Base-by-base conservation (phyloP, 2,797 vertebrate species). In the Platalea minor region DNA sequence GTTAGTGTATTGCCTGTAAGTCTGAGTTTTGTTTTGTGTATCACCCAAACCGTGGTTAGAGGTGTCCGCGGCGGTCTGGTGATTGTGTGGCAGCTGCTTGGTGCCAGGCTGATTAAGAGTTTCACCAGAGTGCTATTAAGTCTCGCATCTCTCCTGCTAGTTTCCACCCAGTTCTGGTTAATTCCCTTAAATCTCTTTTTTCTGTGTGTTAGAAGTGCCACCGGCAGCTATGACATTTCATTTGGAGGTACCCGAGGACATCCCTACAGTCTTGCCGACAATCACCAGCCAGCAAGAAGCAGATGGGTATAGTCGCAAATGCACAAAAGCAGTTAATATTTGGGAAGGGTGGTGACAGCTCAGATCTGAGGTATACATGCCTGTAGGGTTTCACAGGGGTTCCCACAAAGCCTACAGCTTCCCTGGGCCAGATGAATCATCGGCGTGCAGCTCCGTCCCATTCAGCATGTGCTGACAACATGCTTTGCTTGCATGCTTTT, bases 401-500 rank as follows among this genome's bases (percentile, higher is more conserved):
- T 74, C 33, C 53, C 65, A 80, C 81, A 83, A 72, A 92, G 31
- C 45, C 19, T 72, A 13, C 41, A 72, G 21, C 26, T 85, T 96
- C 41, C 18, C 75, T 88, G 45, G 9, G 35, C 64, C 41, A 35
- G 19, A 39, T 53, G 67, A 79, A 65, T 15, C 4, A 0, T 31
- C 1, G 3, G 20, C 1, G 4, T 37, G 26, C 43, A 37, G 54
- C 72, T 77, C 65, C 2, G 2, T 28, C 37, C 31, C 1, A 0
- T 18, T 56, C 63, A 37, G 33, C 3, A 1, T 39, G 17, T 1
- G 4, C 28, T 45, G 53, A 50, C 65, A 91, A 39, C 4, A 8
- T 7, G 41, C 7, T 82, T 67, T 24, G 11, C 24, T 43, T 41
- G 43, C 31, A 16, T 37, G 56, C 39, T 41, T 41, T 79, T 67